Conservation (phyloP, 2,797 vertebrate species). For the Apogon hyalosoma region DNA sequence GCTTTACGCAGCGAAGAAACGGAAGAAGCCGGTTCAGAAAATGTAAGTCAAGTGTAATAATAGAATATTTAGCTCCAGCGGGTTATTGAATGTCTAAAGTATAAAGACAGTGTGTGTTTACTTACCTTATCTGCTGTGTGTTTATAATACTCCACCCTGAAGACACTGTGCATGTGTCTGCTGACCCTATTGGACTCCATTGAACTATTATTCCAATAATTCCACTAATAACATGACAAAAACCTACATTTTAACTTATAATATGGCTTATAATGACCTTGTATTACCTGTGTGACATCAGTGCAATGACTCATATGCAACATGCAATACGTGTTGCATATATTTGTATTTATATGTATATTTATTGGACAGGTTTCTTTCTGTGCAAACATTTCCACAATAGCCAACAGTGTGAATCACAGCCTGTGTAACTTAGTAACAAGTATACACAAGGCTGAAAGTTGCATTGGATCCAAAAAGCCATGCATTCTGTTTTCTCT, state of each 20-base stretch:
- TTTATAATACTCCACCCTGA: background rate
- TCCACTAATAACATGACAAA: background rate
- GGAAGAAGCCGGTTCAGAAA: constrained; percentile 88
- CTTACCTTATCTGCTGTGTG: background rate
- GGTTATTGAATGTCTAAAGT: too few relatives aligned
- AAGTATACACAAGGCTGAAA: background rate
- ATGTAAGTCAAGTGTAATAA: constrained; percentile 84
- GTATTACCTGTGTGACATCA: too few relatives aligned
- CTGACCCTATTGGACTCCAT: background rate
- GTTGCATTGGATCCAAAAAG: constrained; percentile 6
- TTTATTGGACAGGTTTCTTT: background rate
- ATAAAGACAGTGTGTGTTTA: background rate
- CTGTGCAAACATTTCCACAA: constrained; percentile 44
- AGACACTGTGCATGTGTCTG: background rate
- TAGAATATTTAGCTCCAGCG: background rate
- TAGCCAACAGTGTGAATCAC: background rate
- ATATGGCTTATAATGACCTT: too few relatives aligned
- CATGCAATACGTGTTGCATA: too few relatives aligned
- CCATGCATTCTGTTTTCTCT: constrained; percentile 40
- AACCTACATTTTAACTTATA: too few relatives aligned
- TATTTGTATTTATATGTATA: too few relatives aligned
- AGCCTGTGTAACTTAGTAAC: constrained; percentile 3
- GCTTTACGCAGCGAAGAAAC: constrained; percentile 84
- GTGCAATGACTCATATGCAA: too few relatives aligned
- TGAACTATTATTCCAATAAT: background rate